Evolutionary conservation across 2,888 invertebrate genomes (phyloP).

Genomic region (Macrosoma leucophasiata): DNA sequence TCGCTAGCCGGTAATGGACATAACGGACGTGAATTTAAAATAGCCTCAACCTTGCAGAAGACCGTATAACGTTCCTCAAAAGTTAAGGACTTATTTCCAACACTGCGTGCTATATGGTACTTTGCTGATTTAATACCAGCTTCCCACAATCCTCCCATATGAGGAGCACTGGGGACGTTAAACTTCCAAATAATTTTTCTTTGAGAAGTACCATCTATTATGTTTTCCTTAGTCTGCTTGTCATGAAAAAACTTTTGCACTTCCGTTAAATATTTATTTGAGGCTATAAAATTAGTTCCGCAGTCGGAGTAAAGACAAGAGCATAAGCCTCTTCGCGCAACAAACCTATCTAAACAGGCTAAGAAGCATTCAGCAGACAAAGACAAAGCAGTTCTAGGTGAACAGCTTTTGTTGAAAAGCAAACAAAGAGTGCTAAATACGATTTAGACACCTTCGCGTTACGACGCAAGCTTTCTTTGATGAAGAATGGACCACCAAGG

Average conservation of each 20-base stretch:
- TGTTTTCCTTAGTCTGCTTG: no score
- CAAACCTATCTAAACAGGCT: conserved; percentile 17
- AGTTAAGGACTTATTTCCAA: conserved; percentile 1
- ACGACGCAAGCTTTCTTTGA: conserved; percentile 17
- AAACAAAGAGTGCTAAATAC: conserved; percentile 28
- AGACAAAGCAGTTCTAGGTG: conserved; percentile 17
- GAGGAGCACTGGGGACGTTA: conserved; percentile 6
- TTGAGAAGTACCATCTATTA: no score
- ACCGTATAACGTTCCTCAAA: conserved; percentile 8
- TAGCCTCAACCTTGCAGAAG: conserved; percentile 9
- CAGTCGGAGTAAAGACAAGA: conserved; percentile 7
- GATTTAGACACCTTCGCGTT: conserved; percentile 24
- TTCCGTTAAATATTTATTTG: conserved; percentile 1
- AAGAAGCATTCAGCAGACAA: conserved; percentile 15
- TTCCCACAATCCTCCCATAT: conserved; percentile 8
- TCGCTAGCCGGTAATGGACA: conserved; percentile 7
- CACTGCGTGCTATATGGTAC: conserved; percentile 1
- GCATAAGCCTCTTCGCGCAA: conserved; percentile 15
- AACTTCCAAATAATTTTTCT: conserved; percentile 3
- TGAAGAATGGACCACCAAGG: conserved; percentile 13
- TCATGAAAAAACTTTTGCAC: not conserved
- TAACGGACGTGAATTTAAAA: conserved; percentile 10
- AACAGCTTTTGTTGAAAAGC: conserved; percentile 26
- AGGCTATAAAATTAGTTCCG: conserved; percentile 6
- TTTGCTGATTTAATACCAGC: conserved; percentile 10